Base-by-base conservation (phyloP, 2,888 invertebrate species). In the Tipula vernalis region DNA sequence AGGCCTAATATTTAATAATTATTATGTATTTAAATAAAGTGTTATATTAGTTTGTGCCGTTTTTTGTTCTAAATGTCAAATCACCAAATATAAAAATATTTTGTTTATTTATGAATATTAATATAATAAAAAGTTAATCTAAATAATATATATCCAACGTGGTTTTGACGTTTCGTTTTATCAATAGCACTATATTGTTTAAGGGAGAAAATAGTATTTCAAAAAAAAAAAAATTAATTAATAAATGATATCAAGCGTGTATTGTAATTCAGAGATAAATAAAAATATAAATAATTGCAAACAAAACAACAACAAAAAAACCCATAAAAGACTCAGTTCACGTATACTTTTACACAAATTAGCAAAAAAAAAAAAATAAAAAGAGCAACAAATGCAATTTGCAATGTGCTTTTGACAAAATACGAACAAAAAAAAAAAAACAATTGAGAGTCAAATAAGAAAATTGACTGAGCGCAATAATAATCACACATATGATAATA, bases 401-500 rank as follows among this genome's bases (percentile, higher is more conserved):
- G 71, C 71, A 71, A 71, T 71, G 71, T 71, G 71, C 71, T 71
- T 71, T 71, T 71, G 28, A 71, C 71, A 71, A 71, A 71, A 71
- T 71, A 71, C 71, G 71, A 71, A 28, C 5, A 57, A 71, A 71
- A 51, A 51, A 15, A 51, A 51, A 15, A 51, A 57, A 57, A 71
- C 28, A 71, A 71, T 71, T 71, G 71, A 71, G 71, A 71, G 71
- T 71, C 71, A 71, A 71, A 71, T 71, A 71, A 71, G 71, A 71
- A 71, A 71, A 28, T 71, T 71, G 51, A 71, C 71, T 71, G 71
- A 71, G 71, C 71, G 28, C 71, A 71, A 71, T 71, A 71, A 71
- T 71, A 71, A 71, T 71, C 71, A 71, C 71, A 71, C 71, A 71
- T 71, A 71, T 71, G 71, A 71, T 71, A 71, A 71, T 71, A 71